Conservation (phyloP, 1,140 invertebrate species). For the Orchesella cincta region DNA sequence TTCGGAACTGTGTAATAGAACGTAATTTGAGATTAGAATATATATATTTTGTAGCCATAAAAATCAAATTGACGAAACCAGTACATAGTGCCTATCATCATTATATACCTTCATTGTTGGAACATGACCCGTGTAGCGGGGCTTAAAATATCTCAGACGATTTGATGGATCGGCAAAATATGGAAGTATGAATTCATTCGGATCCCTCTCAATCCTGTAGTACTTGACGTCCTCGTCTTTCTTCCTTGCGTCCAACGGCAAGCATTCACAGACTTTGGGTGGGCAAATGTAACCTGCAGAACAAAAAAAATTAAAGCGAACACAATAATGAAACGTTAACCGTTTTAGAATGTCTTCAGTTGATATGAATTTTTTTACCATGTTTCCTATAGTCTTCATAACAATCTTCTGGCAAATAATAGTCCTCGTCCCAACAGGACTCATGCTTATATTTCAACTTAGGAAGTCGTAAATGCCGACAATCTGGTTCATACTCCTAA, state of each 20-base stretch:
- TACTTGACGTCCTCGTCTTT: slow-evolving; percentile 40
- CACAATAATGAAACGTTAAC: background rate
- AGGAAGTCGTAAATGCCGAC: slow-evolving; percentile 45
- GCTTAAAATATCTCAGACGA: slow-evolving; percentile 41
- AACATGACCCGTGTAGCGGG: slow-evolving; percentile 47
- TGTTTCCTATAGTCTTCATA: slow-evolving; percentile 17
- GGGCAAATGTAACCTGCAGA: slow-evolving; percentile 32
- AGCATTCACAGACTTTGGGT: slow-evolving; percentile 43
- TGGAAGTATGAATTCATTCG: slow-evolving; percentile 29
- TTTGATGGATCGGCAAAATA: slow-evolving; percentile 49
- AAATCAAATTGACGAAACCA: slow-evolving; percentile 11
- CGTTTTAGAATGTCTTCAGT: background rate
- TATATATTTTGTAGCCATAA: background rate
- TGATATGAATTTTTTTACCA: background rate
- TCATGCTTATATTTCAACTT: slow-evolving; percentile 43
- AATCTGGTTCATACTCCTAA: slow-evolving; percentile 42
- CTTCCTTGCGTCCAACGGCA: slow-evolving; percentile 43
- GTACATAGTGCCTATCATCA: background rate
- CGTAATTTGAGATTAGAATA: background rate
- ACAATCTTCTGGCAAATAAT: slow-evolving; percentile 31
- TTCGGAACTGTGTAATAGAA: slow-evolving; percentile 36
- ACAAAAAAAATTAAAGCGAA: background rate
- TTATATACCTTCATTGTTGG: slow-evolving; percentile 37
- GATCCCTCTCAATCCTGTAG: slow-evolving; percentile 40
- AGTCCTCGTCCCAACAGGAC: slow-evolving; percentile 46